Conservation (phyloP, 1,140 invertebrate genomes). For the Diabrotica virgifera region DNA sequence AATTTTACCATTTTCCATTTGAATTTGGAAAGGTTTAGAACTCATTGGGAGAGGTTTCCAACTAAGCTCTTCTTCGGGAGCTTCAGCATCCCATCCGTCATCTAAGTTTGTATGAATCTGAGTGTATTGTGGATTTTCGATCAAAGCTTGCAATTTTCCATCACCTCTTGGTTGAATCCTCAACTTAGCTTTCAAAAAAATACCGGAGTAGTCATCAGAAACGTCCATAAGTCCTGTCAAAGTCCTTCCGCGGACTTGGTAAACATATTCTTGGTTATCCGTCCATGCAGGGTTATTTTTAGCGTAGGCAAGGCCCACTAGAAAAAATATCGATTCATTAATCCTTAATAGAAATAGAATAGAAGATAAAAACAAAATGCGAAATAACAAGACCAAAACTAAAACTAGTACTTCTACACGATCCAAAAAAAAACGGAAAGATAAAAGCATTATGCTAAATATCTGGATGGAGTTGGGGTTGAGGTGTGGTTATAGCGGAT, state of each 20-base stretch:
- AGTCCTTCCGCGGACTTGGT: slow-evolving; percentile 57
- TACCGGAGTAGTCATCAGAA: slow-evolving; percentile 53
- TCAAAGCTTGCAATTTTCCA: slow-evolving; percentile 51
- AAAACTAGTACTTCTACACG: too few relatives aligned
- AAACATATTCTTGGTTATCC: slow-evolving; percentile 55
- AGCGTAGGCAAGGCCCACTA: slow-evolving; percentile 41
- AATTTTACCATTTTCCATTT: slow-evolving; percentile 58
- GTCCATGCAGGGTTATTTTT: slow-evolving; percentile 33
- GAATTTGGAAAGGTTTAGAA: slow-evolving; percentile 60
- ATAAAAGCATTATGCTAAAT: too few relatives aligned
- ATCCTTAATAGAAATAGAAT: background rate
- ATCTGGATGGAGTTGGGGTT: too few relatives aligned
- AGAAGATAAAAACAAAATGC: too few relatives aligned
- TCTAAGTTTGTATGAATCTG: slow-evolving; percentile 54
- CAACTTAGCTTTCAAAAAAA: slow-evolving; percentile 55
- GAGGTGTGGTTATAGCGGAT: too few relatives aligned
- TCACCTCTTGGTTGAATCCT: slow-evolving; percentile 51
- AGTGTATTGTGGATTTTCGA: slow-evolving; percentile 54
- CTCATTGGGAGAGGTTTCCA: slow-evolving; percentile 53
- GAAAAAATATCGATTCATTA: slow-evolving; percentile 24
- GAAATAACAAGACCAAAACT: too few relatives aligned
- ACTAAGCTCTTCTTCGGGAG: slow-evolving; percentile 50
- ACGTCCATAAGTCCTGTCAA: slow-evolving; percentile 55
- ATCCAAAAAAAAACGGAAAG: too few relatives aligned
- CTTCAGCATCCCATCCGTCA: slow-evolving; percentile 48